Conservation (phyloP, 2,797 vertebrate species). For the Esox lucius region DNA sequence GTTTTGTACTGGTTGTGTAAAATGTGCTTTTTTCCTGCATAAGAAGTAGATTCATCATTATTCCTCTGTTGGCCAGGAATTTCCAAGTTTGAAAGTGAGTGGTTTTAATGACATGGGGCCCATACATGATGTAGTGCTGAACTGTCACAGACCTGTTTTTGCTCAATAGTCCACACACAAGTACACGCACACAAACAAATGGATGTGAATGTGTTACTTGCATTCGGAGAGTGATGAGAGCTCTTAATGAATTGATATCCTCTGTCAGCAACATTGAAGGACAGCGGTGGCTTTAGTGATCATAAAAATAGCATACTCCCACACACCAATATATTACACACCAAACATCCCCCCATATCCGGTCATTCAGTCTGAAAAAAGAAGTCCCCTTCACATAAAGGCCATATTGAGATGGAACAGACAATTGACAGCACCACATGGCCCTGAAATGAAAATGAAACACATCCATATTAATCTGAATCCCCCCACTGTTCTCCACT, state of each 20-base stretch:
- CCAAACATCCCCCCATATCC: not conserved
- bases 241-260: slow-evolving; percentile 62
- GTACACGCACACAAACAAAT: not conserved
- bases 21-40: no score
- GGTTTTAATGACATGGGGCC: no score
- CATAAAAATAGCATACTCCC: not conserved
- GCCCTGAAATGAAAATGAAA: not conserved
- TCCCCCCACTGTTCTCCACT: not conserved
- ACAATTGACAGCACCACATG: not conserved
- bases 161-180: not conserved
- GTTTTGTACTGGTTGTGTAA: no score
- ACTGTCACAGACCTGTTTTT: no score
- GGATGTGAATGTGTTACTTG: slow-evolving; percentile 34
- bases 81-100: no score
- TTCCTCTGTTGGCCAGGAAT: no score
- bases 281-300: slow-evolving; percentile 23
- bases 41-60: no score
- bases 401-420: not conserved
- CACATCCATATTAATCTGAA: no score
- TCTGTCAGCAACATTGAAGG: slow-evolving; percentile 62
- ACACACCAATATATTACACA: not conserved
- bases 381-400: not conserved
- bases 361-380: not conserved
- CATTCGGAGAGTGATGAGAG: slow-evolving; percentile 52
- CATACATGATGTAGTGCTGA: no score